Evolutionary conservation across 2,113 vertebrate species (phyloP).

Genomic region (Choloepus hoffmanni): DNA sequence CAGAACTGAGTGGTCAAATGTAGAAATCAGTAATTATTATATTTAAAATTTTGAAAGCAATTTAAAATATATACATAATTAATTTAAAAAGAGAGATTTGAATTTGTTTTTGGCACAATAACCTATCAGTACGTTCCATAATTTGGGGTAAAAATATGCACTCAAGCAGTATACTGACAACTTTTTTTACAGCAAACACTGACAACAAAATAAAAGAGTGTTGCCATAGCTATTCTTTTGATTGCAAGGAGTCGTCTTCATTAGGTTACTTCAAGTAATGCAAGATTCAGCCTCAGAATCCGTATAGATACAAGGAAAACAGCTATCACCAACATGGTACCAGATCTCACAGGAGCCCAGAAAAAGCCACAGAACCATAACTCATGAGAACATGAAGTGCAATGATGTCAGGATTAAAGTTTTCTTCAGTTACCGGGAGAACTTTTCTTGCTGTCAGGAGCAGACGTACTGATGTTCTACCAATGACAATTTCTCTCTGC

Average conservation of each 20-base stretch:
- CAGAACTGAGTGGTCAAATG: background rate
- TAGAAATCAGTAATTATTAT: background rate
- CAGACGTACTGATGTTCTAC: background rate
- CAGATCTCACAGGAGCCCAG: background rate
- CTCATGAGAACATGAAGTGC: background rate
- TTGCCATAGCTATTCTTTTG: background rate
- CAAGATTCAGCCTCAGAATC: background rate
- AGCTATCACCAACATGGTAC: background rate
- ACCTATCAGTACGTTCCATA: background rate
- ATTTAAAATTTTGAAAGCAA: background rate
- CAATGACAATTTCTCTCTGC: background rate
- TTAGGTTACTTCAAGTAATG: background rate
- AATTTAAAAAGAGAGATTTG: background rate
- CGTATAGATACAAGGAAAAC: background rate
- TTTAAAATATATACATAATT: constrained; percentile 20
- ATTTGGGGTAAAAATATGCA: background rate
- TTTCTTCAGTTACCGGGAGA: background rate
- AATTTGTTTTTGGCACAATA: background rate
- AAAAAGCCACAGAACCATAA: background rate
- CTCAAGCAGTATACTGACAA: background rate
- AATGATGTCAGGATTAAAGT: background rate
- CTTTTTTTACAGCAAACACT: background rate
- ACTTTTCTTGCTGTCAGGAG: background rate
- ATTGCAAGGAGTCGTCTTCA: background rate
- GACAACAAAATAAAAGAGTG: background rate